Base-by-base conservation (phyloP, 2,797 vertebrate species). In the Halcyon smyrnensis region DNA sequence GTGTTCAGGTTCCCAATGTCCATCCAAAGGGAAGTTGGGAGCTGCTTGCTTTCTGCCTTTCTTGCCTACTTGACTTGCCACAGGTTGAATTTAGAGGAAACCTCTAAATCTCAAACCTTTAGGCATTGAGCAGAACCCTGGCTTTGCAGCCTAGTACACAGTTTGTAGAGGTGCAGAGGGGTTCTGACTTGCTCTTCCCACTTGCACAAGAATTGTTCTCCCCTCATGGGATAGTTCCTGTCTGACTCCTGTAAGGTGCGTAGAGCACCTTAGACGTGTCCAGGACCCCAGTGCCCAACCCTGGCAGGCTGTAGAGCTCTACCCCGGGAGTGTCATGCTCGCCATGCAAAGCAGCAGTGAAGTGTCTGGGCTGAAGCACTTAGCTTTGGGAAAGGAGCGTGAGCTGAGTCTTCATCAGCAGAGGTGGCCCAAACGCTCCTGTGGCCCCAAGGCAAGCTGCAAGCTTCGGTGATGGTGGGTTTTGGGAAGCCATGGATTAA, bases 161-260 rank as follows among this genome's bases (percentile, higher is more conserved):
- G 20, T 37, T 65, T 3, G 1, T 43, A 41, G 18, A 46, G n/a
- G 9, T 37, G n/a, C 27, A 48, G 62, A 70, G 41, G 9, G 5
- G 3, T 57, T 28, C 43, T 64, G 39, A 3, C 15, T 62, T 68
- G 25, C 34, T 71, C 36, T 86, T 39, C 17, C 4, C 48, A n/a
- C 18, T 37, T 46, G 24, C 1, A 8, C 0, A 1, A 8, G 4
- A 16, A 12, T 64, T 88, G 36, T 21, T 74, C 18, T 53, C 10
- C 23, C 14, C 4, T 30, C 0, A 1, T 34, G 24, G 19, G 9
- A 19, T 41, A 23, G 37, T n/a, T 78, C 6, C 45, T 73, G 30
- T 2, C 7, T 41, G 69, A 30, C 18, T 84, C 34, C 70, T 79
- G 11, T n/a, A 41, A 75, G 60, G 15, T 34, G 4, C 3, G 0